These are phyloP conservation scores for Drosophila repleta DNA, from an alignment of 1,140 invertebrate genomes.

Conservation along the genomic window DNA sequence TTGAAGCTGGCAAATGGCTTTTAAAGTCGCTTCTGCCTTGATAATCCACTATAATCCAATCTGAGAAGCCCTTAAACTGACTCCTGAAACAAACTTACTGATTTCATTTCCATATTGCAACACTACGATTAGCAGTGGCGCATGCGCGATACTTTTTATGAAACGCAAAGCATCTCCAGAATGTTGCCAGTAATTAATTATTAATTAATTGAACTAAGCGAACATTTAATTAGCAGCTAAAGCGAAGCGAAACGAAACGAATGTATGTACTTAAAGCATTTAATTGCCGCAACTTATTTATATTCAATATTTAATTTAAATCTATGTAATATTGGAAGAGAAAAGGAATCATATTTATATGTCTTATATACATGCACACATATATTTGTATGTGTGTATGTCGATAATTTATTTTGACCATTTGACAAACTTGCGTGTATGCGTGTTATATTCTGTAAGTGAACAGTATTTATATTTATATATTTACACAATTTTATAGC, in stretches of 20 bases:
- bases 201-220: conserved; percentile 54
- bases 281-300: conserved; percentile 49
- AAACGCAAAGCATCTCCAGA: conserved; percentile 56
- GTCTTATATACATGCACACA: conserved; percentile 26
- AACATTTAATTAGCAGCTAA: conserved; percentile 14
- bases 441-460: conserved; percentile 67
- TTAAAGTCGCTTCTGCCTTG: conserved; percentile 32
- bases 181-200: conserved; percentile 63
- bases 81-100: not conserved
- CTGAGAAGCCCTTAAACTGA: not conserved
- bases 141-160: conserved; percentile 37
- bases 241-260: conserved; percentile 33
- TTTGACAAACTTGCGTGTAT: conserved; percentile 63
- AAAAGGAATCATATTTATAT: conserved; percentile 33
- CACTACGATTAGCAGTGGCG: conserved; percentile 11
- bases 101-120: not conserved
- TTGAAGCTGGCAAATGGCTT: conserved; percentile 37
- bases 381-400: too few relatives aligned
- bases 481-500: conserved; percentile 77
- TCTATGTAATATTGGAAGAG: conserved; percentile 18
- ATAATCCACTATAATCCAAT: too few relatives aligned
- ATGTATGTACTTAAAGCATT: conserved; percentile 75
- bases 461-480: conserved; percentile 82
- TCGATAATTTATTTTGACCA: conserved; percentile 54
- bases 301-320: conserved; percentile 31